Percentiles rank a stretch among this genome's conserved stretches.
Evolutionary conservation across 2,888 invertebrate species (phyloP).

Genomic region (Anthophora plumipes): DNA sequence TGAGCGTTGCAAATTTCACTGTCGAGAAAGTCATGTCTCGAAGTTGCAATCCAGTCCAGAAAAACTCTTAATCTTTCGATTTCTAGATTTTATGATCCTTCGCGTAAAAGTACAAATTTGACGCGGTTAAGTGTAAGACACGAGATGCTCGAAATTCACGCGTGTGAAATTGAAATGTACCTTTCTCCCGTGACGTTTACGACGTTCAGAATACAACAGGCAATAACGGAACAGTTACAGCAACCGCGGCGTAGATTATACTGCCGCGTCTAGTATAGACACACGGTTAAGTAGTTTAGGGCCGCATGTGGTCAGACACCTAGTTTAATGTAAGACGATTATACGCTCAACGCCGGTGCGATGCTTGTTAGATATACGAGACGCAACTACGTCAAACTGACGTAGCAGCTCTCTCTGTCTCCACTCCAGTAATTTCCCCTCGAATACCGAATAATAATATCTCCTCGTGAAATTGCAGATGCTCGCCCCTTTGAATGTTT

Average conservation of each 20-base stretch:
- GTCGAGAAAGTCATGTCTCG: no score
- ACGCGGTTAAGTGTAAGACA: no score
- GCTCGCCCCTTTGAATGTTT: background rate
- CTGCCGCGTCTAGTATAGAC: conserved; percentile 7
- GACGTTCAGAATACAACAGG: background rate
- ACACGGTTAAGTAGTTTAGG: conserved; percentile 52
- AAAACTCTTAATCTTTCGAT: no score
- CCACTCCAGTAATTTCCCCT: conserved; percentile 3
- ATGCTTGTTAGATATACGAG: conserved; percentile 2
- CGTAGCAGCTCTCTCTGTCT: no score
- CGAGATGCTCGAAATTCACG: no score
- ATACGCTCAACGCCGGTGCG: conserved; percentile 10
- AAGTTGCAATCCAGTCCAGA: no score
- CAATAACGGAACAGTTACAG: conserved; percentile 3
- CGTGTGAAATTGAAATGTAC: background rate
- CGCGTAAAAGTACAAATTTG: no score
- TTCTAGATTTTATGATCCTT: no score
- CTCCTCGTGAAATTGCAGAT: background rate
- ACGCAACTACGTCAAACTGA: background rate
- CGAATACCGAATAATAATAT: background rate
- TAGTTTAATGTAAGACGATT: conserved; percentile 49
- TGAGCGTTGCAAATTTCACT: no score
- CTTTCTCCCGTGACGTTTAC: background rate
- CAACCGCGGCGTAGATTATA: conserved; percentile 1
- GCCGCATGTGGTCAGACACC: conserved; percentile 23